These are phyloP conservation scores for Amaurobius ferox DNA, from an alignment of 2,888 invertebrate species.

Conservation along the genomic window DNA sequence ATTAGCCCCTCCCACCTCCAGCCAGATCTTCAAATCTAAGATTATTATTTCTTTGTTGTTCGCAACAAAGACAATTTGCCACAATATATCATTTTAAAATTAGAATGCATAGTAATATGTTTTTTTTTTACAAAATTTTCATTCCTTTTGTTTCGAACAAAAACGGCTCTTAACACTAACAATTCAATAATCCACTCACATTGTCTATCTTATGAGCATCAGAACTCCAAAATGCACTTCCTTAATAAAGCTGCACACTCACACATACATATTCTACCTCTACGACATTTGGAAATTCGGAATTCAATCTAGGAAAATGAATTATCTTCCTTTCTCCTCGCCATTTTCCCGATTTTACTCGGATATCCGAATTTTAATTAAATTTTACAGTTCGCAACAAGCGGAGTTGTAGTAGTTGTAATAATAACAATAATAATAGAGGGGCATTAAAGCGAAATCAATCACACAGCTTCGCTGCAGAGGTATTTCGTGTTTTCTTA, in stretches of 20 bases:
- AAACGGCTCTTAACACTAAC: too few species aligned
- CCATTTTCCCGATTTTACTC: conserved; percentile 16
- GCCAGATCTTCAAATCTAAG: too few species aligned
- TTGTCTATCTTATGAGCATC: too few species aligned
- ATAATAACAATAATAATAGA: not conserved
- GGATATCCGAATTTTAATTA: conserved; percentile 52
- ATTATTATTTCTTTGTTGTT: too few species aligned
- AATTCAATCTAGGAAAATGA: conserved; percentile 11
- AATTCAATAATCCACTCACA: too few species aligned
- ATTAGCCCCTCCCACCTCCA: too few species aligned
- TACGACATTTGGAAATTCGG: conserved; percentile 4
- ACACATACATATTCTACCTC: not conserved
- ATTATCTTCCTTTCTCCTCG: conserved; percentile 7
- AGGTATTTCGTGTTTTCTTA: not conserved
- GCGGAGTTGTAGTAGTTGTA: not conserved
- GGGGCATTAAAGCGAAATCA: not conserved
- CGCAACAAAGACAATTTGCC: too few species aligned
- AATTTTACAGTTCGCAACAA: conserved; percentile 14
- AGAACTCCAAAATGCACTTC: too few species aligned
- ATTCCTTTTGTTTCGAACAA: too few species aligned
- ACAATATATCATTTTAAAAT: too few species aligned
- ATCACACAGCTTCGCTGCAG: not conserved
- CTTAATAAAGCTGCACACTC: not conserved
- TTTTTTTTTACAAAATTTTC: too few species aligned
- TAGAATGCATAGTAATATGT: too few species aligned